Conservation (phyloP, 2,797 vertebrate species). For the Alectoris magna region DNA sequence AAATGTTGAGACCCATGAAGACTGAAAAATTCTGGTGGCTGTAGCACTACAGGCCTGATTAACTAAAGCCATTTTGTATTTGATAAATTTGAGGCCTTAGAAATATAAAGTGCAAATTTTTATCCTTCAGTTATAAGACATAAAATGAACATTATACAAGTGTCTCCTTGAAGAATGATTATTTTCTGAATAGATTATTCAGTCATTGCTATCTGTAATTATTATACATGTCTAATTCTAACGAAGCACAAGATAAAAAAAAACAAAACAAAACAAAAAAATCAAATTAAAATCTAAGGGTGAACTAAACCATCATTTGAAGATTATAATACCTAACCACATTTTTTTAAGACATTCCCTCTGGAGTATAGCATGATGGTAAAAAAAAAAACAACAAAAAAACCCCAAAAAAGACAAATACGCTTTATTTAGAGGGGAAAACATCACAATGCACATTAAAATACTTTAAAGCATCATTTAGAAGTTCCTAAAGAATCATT, state of each 20-base stretch:
- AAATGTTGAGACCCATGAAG: background rate
- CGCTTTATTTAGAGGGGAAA: background rate
- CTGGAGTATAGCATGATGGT: accelerated
- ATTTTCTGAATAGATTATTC: background rate
- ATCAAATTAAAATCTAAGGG: background rate
- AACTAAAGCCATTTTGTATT: background rate
- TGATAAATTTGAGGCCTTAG: background rate
- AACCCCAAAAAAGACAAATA: background rate
- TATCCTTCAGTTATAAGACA: background rate
- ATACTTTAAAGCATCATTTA: background rate
- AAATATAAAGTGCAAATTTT: background rate
- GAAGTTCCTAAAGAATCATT: background rate
- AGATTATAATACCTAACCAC: background rate
- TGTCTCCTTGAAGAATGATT: background rate
- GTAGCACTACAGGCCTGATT: background rate
- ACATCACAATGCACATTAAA: background rate
- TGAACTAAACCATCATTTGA: background rate
- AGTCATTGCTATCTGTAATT: background rate
- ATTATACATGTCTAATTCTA: background rate
- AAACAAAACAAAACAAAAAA: background rate
- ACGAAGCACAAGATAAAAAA: background rate
- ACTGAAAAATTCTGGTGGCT: background rate
- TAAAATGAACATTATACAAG: background rate
- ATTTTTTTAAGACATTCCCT: background rate
- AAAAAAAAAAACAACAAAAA: background rate